A percentile compares a stretch with the other conserved stretches of the same genome.
These are phyloP conservation scores for Campoletis sonorensis DNA, from an alignment of 1,140 invertebrate genomes.

Conservation along the genomic window DNA sequence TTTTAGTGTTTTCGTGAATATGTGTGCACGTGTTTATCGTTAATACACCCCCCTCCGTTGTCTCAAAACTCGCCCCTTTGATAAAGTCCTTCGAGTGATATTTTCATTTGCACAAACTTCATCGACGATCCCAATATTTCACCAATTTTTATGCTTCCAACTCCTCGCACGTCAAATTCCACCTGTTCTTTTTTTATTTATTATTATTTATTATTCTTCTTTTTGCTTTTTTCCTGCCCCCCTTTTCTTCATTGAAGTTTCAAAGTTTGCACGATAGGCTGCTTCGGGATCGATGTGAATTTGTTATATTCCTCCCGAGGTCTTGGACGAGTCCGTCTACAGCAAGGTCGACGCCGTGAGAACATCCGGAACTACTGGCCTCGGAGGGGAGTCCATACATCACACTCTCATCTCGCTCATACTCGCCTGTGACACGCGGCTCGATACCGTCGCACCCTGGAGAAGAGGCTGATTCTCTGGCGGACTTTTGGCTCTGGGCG, in stretches of 20 bases:
- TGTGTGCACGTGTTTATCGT: constrained; percentile 25
- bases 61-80: constrained; percentile 41
- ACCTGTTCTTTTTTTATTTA: neutral
- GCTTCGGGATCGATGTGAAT: constrained; percentile 22
- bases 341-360: constrained; percentile 73
- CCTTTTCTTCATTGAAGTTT: neutral
- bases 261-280: constrained; percentile 2
- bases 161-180: neutral
- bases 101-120: constrained; percentile 10
- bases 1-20: constrained; percentile 10
- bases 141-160: neutral
- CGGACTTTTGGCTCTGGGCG: constrained; percentile 78
- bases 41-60: constrained; percentile 48
- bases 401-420: constrained; percentile 92
- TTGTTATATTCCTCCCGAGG: constrained; percentile 35
- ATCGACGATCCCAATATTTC: neutral
- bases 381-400: constrained; percentile 79
- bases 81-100: constrained; percentile 30
- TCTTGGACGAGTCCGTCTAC: constrained; percentile 58
- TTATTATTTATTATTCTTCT: neutral
- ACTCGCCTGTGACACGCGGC: constrained; percentile 83
- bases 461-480: constrained; percentile 79
- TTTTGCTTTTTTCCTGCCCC: neutral
- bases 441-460: constrained; percentile 69
- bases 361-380: constrained; percentile 71